Conservation (phyloP, 2,888 invertebrate genomes). For the Aethes cnicana region DNA sequence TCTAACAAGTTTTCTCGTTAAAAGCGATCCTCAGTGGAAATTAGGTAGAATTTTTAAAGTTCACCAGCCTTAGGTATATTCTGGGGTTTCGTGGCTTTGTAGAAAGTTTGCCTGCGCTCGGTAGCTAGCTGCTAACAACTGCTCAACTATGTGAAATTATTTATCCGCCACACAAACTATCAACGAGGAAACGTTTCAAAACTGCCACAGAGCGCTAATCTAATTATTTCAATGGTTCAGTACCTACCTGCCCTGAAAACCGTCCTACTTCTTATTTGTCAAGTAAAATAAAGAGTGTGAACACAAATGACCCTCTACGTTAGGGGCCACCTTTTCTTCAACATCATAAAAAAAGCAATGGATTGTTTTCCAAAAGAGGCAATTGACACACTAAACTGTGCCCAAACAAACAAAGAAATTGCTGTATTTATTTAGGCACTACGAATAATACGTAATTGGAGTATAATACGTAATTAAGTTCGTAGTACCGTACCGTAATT, state of each 20-base stretch:
- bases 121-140: background rate
- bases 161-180: slow-evolving; percentile 6
- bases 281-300: background rate
- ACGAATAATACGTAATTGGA: too few relatives aligned
- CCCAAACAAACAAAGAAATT: too few relatives aligned
- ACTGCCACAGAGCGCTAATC: background rate
- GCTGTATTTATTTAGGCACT: too few relatives aligned
- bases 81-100: slow-evolving; percentile 25
- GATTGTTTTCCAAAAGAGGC: too few relatives aligned
- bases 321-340: too few relatives aligned
- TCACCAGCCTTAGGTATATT: slow-evolving; percentile 20
- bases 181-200: slow-evolving; percentile 4
- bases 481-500: too few relatives aligned
- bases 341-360: too few relatives aligned
- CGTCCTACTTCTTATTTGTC: too few relatives aligned
- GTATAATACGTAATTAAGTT: too few relatives aligned
- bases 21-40: slow-evolving; percentile 20
- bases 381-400: too few relatives aligned
- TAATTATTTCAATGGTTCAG: background rate
- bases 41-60: slow-evolving; percentile 22
- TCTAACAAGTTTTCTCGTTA: slow-evolving; percentile 29
- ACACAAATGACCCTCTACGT: too few relatives aligned
- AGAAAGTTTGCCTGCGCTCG: slow-evolving; percentile 5
- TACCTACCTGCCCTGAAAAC: too few relatives aligned
- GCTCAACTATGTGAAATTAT: slow-evolving; percentile 18